Base-by-base conservation (phyloP, 2,888 invertebrate genomes). In the Synanthedon myopaeformis region DNA sequence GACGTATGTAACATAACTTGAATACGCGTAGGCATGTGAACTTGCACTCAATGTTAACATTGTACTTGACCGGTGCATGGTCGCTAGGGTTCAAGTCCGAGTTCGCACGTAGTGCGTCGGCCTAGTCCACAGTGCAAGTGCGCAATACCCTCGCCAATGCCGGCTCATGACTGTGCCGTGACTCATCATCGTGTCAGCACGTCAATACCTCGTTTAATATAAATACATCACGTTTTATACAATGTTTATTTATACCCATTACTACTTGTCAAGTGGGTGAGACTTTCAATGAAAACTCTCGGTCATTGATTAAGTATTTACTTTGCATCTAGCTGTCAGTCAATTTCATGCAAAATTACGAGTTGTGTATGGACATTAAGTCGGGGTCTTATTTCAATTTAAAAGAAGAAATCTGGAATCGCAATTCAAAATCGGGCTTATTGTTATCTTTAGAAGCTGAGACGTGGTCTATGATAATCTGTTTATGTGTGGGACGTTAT, bases 61-160 rank as follows among this genome's bases (percentile, higher is more conserved):
- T 76, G 75, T 69, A 73, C 80, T 82, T 82, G 80, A 83, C 81
- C 79, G 75, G 69, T 56, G 80, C 82, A 80, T 78, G 75, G 69
- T 56, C 55, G 58, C 59, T 54, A 59, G 65, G 72, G 81, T 82
- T 82, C 82, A 83, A 82, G 82, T 79, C 77, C 75, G 74, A 71
- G 66, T 65, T 66, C 62, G 64, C 63, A 65, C 64, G 61, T 65
- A 48, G 51, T 41, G 45, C 52, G 56, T 53, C 52, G 55, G 51
- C 13, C 52, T 48, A 28, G 53, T 59, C 60, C 59, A 59, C 61
- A 59, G 57, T 54, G 62, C 55, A 55, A 49, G 71, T 78, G 76
- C 70, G 72, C 71, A 79, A 69, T 66, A 64, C 64, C 58, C 56
- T 60, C 60, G 63, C 61, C 56, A 55, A 59, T 55, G 56, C 57